Percentiles rank a stretch among this genome's conserved stretches.
Evolutionary conservation across 1,140 invertebrate genomes (phyloP).

Genomic region (Lasioglossum baleicum): DNA sequence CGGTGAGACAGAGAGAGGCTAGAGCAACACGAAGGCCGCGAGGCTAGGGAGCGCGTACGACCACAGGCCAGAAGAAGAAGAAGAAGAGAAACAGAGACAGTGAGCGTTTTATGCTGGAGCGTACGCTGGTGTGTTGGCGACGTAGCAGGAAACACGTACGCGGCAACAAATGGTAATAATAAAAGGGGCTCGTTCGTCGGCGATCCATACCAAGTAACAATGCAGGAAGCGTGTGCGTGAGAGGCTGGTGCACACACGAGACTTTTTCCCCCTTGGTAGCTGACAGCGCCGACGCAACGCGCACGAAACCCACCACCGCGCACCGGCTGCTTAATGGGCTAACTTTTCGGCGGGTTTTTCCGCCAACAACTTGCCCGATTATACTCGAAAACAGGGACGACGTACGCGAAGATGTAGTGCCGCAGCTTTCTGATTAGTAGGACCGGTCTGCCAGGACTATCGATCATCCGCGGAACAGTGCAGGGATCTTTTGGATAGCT

Average conservation of each 20-base stretch:
- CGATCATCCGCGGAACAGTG: too few relatives aligned
- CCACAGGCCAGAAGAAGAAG: too few relatives aligned
- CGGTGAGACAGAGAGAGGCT: background rate
- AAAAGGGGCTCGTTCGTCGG: constrained; percentile 63
- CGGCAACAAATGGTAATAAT: constrained; percentile 69
- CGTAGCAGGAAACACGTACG: constrained; percentile 71
- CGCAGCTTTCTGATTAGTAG: too few relatives aligned
- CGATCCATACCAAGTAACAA: constrained; percentile 62
- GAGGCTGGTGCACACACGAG: constrained; percentile 20
- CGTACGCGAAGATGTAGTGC: too few relatives aligned
- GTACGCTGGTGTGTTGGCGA: constrained; percentile 48
- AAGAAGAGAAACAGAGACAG: background rate
- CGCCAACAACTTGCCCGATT: constrained; percentile 4
- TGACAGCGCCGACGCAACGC: constrained; percentile 8
- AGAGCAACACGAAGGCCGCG: constrained; percentile 15
- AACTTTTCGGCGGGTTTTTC: constrained; percentile 26
- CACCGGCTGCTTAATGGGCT: constrained; percentile 21
- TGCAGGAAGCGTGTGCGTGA: constrained; percentile 61
- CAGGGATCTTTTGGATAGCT: too few relatives aligned
- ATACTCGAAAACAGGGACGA: too few relatives aligned
- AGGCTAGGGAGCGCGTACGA: background rate
- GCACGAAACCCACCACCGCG: constrained; percentile 16
- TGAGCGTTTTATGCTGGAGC: constrained; percentile 17
- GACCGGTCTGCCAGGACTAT: too few relatives aligned
- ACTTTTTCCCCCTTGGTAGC: background rate